A percentile compares a stretch with the other conserved stretches of the same genome.
Conservation (phyloP, 2,113 vertebrate genomes). For the Chaetura pelagica region DNA sequence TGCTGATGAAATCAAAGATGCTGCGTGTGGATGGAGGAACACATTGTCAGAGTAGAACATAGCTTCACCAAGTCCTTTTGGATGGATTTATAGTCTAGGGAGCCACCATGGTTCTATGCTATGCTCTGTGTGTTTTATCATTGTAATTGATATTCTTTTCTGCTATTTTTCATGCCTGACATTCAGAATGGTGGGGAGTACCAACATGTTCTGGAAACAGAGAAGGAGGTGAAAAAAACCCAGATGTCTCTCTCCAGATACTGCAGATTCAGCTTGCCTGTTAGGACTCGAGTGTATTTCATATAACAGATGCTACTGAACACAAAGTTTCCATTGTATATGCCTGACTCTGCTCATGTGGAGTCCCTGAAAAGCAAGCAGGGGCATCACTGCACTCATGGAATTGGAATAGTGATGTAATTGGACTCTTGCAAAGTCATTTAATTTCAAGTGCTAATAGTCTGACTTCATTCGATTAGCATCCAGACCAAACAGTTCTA, state of each 20-base stretch:
- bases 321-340: constrained; percentile 8
- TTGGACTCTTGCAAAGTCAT: constrained; percentile 17
- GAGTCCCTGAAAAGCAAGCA: background rate
- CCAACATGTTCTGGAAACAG: background rate
- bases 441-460: constrained; percentile 12
- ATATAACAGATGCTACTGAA: background rate
- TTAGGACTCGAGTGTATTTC: background rate
- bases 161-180: background rate
- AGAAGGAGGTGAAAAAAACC: background rate
- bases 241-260: background rate
- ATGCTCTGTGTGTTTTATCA: background rate
- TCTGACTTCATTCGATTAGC: constrained; percentile 17
- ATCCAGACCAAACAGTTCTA: background rate
- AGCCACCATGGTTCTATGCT: background rate
- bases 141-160: background rate
- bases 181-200: background rate
- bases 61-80: background rate
- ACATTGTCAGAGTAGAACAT: background rate
- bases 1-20: background rate
- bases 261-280: background rate
- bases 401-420: constrained; percentile 14
- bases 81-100: background rate
- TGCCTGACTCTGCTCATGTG: background rate
- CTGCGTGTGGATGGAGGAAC: background rate
- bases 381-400: background rate